Base-by-base conservation (phyloP, 2,797 vertebrate species). In the Ceryle rudis region DNA sequence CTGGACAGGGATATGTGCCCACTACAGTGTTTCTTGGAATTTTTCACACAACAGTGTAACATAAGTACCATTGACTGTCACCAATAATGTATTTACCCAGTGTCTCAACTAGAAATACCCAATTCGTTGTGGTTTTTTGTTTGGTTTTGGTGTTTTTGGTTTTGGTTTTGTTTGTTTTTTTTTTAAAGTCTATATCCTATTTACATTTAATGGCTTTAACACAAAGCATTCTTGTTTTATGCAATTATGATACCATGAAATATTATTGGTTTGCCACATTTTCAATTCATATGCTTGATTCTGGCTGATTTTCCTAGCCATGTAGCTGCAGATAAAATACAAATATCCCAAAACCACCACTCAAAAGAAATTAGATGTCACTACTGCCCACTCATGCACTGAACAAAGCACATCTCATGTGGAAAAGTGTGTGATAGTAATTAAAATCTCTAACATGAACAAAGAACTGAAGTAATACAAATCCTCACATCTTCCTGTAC, bases 1-100 rank as follows among this genome's bases (percentile, higher is more conserved):
- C 6, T 26, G 19, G 11, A 47, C 20, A 29, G 14, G 5, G 8
- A 9, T 2, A 7, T 0, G 1, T 4, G 11, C 3, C 64, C 61
- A 23, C 61, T 35, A 2, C 0, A 1, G 8, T 1, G 28, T 18
- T 75, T 46, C 61, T 29, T 9, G 8, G 11, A 19, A 33, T 46
- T 54, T 66, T 69, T 66, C 25, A 80, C 39, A 64, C 21, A 62
- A 41, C 21, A 55, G 7, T 7, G 9, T 23, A 28, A 60, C 10
- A 66, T n/a, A 16, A 75, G 58, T 2, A 69, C 8, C 39, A 41
- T 14, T 33, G 35, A 39, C 9, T 49, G 14, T 33, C 75, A 84
- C 9, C 37, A 44, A 5, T 10, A 44, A 55, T 1, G 1, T 18
- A 58, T 26, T 80, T 54, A 70, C 41, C 51, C 47, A 11, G 3